Percentiles rank a stretch among this genome's conserved stretches.
These are phyloP conservation scores for Drosophila robusta DNA, from an alignment of 2,888 invertebrate genomes.

Conservation along the genomic window DNA sequence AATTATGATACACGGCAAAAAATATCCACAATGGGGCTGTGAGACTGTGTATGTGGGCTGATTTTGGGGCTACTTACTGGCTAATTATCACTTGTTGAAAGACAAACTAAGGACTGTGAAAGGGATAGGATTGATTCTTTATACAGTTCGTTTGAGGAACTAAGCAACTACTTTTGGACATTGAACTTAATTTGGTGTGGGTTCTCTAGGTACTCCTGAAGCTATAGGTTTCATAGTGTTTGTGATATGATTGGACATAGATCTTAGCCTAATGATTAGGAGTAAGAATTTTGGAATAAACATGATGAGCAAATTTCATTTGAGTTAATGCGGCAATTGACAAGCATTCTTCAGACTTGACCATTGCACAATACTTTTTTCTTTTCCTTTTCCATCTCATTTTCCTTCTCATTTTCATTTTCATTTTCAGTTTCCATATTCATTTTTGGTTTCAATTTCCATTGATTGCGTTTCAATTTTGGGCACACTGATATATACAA, in stretches of 20 bases:
- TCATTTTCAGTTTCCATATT: slow-evolving; percentile 10
- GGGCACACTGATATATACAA: slow-evolving; percentile 25
- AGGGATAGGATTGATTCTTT: slow-evolving; percentile 33
- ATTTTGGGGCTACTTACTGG: slow-evolving; percentile 34
- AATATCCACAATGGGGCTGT: neutral
- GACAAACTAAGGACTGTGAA: slow-evolving; percentile 28
- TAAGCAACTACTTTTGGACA: slow-evolving; percentile 22
- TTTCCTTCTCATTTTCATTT: slow-evolving; percentile 19
- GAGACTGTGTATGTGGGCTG: slow-evolving; percentile 21
- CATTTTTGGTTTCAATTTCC: slow-evolving; percentile 5
- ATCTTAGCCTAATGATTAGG: slow-evolving; percentile 58
- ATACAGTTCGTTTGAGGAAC: slow-evolving; percentile 29
- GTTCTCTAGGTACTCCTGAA: slow-evolving; percentile 28
- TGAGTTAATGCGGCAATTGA: slow-evolving; percentile 62
- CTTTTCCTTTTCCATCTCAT: slow-evolving; percentile 3
- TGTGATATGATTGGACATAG: slow-evolving; percentile 68
- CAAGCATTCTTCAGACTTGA: slow-evolving; percentile 58
- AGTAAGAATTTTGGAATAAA: slow-evolving; percentile 59
- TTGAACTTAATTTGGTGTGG: slow-evolving; percentile 24
- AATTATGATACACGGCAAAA: too few relatives aligned
- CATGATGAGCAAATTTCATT: slow-evolving; percentile 65
- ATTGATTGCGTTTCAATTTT: neutral
- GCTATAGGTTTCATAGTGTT: slow-evolving; percentile 23
- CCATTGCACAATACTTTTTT: slow-evolving; percentile 55
- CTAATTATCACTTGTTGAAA: slow-evolving; percentile 58